Evolutionary conservation across 2,113 vertebrate genomes (phyloP), one percentile per base, ranked within the genome.

Genomic region (Seriola dumerili): DNA sequence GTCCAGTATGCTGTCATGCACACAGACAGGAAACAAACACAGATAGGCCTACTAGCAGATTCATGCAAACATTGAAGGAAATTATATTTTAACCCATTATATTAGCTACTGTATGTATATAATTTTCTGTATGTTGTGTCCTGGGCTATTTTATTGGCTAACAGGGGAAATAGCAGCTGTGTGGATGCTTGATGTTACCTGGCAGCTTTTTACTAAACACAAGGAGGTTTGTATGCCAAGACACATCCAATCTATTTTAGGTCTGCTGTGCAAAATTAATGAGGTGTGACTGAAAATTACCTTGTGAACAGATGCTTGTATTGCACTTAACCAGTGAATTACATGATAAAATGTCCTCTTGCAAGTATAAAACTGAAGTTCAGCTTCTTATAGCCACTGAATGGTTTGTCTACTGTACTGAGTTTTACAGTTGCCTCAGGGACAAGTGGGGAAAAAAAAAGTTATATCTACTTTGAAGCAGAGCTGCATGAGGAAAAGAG

Each of bases 201-300:
- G 76, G 73, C 34, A 84, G 42, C 69, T 72, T 80, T 13, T 74
- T 85, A 10, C 69, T 12, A 78, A 83, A 77, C 68, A 84, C 68
- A 32, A 29, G n/a, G 57, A 76, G 55, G 48, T 79, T 68, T 57
- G 66, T 85, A 78, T 87, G 84, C 84, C 42, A 54, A 67, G 62
- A 71, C 92, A 88, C 87, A 85, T 80, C 66, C 71, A 16, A 23
- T 50, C 76, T 86, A 79, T 92, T 87, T 81, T 64, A 75, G 76
- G 67, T 57, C 48, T 32, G 44, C 52, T 58, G 72, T 72, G 42
- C 62, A 72, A 64, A 77, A 40, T 19, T 70, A 48, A 84, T 85
- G 82, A 88, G 62, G 82, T 44, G 76, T 84, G 84, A 76, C 83
- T 62, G 34, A 71, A 73, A 77, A 75, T 42, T 10, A 71, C 44